Conservation (phyloP, 2,113 vertebrate genomes). For the Electrona antarctica region DNA sequence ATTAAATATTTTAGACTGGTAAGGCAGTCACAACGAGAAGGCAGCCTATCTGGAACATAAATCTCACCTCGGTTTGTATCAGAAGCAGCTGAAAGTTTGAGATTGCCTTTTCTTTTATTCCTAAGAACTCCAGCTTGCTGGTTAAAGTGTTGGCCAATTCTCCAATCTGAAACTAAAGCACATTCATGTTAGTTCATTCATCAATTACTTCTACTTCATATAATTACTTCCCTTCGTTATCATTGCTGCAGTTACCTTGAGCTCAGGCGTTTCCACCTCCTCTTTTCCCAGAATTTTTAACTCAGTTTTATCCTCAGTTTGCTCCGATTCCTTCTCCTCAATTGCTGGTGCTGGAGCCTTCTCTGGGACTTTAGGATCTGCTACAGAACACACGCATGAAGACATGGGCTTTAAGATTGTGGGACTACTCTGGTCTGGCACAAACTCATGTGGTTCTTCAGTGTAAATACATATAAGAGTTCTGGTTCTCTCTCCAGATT, state of each 20-base stretch:
- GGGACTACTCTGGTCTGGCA: background rate
- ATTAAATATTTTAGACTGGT: slow-evolving; percentile 60
- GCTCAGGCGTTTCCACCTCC: slow-evolving; percentile 85
- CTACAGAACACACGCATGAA: slow-evolving; percentile 45
- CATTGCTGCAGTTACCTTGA: slow-evolving; percentile 81
- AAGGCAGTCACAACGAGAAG: slow-evolving; percentile 5
- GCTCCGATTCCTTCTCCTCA: slow-evolving; percentile 82
- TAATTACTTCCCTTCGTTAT: background rate
- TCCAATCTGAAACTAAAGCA: slow-evolving; percentile 95
- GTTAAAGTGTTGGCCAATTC: slow-evolving; percentile 97
- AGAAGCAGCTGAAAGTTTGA: slow-evolving; percentile 98
- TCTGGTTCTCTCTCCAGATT: background rate
- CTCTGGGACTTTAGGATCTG: slow-evolving; percentile 64
- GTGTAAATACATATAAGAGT: background rate
- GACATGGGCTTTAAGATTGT: background rate
- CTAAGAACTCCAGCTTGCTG: slow-evolving; percentile 97
- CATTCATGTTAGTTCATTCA: background rate
- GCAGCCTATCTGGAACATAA: background rate
- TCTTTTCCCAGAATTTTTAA: slow-evolving; percentile 76
- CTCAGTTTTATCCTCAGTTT: slow-evolving; percentile 79
- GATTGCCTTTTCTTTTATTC: slow-evolving; percentile 95
- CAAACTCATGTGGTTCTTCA: background rate
- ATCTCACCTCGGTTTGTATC: slow-evolving; percentile 92
- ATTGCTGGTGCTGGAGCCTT: slow-evolving; percentile 78
- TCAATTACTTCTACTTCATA: background rate